These are phyloP conservation scores for Phytoseiulus persimilis DNA, from an alignment of 2,888 invertebrate genomes.

Conservation along the genomic window DNA sequence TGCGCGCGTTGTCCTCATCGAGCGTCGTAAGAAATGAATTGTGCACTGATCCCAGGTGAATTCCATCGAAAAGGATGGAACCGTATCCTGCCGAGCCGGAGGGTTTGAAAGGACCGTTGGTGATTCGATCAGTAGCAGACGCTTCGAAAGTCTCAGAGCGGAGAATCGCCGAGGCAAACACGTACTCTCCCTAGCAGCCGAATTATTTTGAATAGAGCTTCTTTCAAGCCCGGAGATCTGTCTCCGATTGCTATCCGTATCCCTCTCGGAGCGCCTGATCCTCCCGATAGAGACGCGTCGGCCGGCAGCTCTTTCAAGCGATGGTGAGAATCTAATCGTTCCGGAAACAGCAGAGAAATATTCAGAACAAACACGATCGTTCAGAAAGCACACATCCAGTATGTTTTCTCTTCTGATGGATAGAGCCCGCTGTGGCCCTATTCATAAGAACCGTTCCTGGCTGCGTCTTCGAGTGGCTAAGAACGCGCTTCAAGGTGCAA, in stretches of 20 bases:
- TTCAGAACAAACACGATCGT: neutral
- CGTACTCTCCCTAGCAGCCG: no score
- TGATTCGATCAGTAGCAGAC: no score
- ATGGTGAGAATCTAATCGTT: neutral
- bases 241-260: neutral
- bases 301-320: neutral
- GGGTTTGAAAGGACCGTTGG: no score
- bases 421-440: neutral
- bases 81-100: no score
- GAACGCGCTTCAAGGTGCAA: neutral
- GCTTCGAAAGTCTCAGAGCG: no score
- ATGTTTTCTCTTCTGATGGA: neutral
- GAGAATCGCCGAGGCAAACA: no score
- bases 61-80: no score
- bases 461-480: neutral
- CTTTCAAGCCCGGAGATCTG: no score
- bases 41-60: no score
- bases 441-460: neutral
- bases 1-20: no score
- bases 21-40: no score
- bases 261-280: neutral
- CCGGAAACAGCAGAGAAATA: neutral
- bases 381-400: neutral
- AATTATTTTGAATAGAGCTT: no score
- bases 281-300: neutral